These are phyloP conservation scores for Pluvianellus socialis DNA, from an alignment of 2,113 vertebrate genomes.

Conservation along the genomic window DNA sequence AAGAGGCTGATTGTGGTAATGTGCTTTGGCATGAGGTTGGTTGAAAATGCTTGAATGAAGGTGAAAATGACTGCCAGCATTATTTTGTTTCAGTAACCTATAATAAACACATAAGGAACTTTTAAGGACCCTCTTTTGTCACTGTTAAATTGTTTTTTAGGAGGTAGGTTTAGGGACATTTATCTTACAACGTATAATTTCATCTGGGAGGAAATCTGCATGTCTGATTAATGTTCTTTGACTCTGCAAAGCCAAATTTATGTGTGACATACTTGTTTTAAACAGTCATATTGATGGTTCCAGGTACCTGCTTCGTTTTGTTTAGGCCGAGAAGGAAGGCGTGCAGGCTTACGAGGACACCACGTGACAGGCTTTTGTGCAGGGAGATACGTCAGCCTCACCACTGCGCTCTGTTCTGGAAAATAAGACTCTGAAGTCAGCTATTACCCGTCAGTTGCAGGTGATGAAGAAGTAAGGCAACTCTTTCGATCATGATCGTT, in stretches of 20 bases:
- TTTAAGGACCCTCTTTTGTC: neutral
- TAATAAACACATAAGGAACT: neutral
- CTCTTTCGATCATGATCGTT: rapidly evolving
- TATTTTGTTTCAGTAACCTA: neutral
- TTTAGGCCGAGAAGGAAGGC: neutral
- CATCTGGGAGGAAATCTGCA: neutral
- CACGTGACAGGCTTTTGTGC: neutral
- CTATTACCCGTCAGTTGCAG: rapidly evolving
- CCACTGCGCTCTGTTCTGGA: rapidly evolving
- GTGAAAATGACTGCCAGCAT: neutral
- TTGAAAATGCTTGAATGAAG: neutral
- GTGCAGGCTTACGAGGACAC: rapidly evolving
- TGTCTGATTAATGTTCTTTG: neutral
- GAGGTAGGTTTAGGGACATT: neutral
- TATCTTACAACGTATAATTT: neutral
- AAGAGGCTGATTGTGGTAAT: neutral
- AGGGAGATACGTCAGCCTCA: rapidly evolving
- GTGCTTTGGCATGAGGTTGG: neutral
- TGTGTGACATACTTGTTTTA: rapidly evolving
- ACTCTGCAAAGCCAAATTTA: neutral
- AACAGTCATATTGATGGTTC: neutral
- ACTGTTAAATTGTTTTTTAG: neutral
- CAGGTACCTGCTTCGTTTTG: neutral
- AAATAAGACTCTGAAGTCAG: rapidly evolving
- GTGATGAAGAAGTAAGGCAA: neutral